Conservation (phyloP, 1,140 invertebrate genomes). For the Drosophila tsacasi region DNA sequence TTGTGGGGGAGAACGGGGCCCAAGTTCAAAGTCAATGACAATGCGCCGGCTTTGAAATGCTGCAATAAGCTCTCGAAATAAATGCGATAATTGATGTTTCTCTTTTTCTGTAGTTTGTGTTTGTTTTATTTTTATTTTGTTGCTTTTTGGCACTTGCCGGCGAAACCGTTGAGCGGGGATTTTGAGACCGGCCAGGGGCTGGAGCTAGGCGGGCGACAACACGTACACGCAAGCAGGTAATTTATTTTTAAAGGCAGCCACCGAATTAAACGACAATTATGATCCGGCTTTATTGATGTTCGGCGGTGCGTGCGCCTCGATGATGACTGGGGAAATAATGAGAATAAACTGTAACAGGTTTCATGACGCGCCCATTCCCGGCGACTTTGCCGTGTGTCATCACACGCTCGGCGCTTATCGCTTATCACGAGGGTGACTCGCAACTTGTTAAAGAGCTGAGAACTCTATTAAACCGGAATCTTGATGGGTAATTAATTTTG, state of each 20-base stretch:
- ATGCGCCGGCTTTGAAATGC: conserved; percentile 31
- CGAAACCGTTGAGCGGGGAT: conserved; percentile 57
- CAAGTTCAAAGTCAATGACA: conserved; percentile 55
- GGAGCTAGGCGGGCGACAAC: conserved; percentile 27
- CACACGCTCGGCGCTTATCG: conserved; percentile 17
- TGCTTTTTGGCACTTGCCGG: conserved; percentile 54
- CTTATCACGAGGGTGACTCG: conserved; percentile 20
- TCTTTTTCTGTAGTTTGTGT: conserved; percentile 20
- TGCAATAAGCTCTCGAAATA: conserved; percentile 40
- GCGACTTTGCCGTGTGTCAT: conserved; percentile 32
- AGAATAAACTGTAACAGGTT: conserved; percentile 63
- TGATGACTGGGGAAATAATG: conserved; percentile 28
- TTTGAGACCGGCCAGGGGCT: neutral
- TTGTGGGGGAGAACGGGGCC: conserved; percentile 25
- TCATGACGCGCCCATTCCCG: conserved; percentile 39
- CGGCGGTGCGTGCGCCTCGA: conserved; percentile 17
- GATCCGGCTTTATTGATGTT: conserved; percentile 49
- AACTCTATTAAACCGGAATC: conserved; percentile 6
- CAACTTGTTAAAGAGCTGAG: conserved; percentile 16
- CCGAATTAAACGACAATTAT: conserved; percentile 52
- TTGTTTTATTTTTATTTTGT: conserved; percentile 22
- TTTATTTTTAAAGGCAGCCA: conserved; percentile 27
- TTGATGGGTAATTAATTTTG: conserved; percentile 27
- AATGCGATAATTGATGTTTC: conserved; percentile 38
- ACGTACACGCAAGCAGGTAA: conserved; percentile 47